Evolutionary conservation across 2,888 invertebrate species (phyloP).

Genomic region (Unio delphinus): DNA sequence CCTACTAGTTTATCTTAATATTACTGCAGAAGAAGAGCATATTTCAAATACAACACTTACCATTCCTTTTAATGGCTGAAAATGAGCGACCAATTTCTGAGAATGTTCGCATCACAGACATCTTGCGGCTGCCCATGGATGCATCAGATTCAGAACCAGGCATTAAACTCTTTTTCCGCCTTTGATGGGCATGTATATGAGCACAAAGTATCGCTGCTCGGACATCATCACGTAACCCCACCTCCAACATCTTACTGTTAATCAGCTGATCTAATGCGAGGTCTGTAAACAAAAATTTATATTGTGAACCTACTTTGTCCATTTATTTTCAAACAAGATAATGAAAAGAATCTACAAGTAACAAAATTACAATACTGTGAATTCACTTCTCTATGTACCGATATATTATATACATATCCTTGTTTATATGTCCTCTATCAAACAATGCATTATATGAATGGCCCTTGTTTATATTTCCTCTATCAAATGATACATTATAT

Average conservation of each 20-base stretch:
- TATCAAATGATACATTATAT: no score
- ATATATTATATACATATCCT: no score
- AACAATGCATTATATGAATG: no score
- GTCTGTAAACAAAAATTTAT: conserved; percentile 73
- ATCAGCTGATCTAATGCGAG: conserved; percentile 91
- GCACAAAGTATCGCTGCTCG: conserved; percentile 88
- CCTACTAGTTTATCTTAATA: not conserved
- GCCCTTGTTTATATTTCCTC: no score
- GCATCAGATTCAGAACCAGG: conserved; percentile 33
- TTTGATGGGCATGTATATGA: conserved; percentile 94
- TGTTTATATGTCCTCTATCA: no score
- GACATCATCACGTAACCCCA: conserved; percentile 83
- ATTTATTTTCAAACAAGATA: no score
- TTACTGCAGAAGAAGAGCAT: not conserved
- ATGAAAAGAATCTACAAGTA: no score
- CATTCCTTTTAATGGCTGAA: conserved; percentile 16
- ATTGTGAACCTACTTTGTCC: no score
- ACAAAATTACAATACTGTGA: no score
- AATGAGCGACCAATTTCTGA: conserved; percentile 33
- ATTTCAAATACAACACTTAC: not conserved
- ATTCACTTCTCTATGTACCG: no score
- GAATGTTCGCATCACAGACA: conserved; percentile 47
- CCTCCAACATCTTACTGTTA: conserved; percentile 81
- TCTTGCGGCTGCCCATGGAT: conserved; percentile 21
- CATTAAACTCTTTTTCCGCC: conserved; percentile 56